Evolutionary conservation across 1,140 invertebrate species (phyloP), one percentile per base, ranked within the genome.

Genomic region (Phymorhynchus buccinoides): DNA sequence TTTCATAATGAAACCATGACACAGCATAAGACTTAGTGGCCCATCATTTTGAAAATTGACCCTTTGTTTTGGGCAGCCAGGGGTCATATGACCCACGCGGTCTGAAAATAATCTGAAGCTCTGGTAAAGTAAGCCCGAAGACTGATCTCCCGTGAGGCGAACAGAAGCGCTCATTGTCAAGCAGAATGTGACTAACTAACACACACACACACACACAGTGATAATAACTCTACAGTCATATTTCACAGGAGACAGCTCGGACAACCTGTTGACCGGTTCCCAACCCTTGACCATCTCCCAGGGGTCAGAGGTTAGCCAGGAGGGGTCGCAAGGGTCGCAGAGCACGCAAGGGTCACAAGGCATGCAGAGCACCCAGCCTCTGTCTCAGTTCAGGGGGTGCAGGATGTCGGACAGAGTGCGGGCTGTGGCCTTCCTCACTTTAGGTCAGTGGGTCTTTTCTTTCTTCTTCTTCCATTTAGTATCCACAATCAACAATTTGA

Each of bases 311-410:
- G 41, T 39, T n/a, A 62, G 22, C 16, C 27, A 35, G 75, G 42
- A 81, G 14, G 62, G 66, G 30, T 41, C 80, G 14, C 80, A 78
- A 42, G 14, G 52, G 30, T 84, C 68, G 81, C 82, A 87, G 39
- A 44, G 18, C 30, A 86, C 81, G 12, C 87, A 87, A 37, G 66
- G 83, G 7, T 84, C 85, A 22, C 66, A 82, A 85, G 88, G 56
- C 35, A 84, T 62, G 22, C 87, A 88, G 77, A 22, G 37, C 14
- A 88, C 90, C 0, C 90, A 92, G 73, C 87, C 89, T 32, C 86
- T 93, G 14, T 90, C 90, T 42, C 92, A 93, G 87, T 93, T 93
- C 85, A 82, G 88, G 32, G 91, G 91, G 3, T 92, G 90, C 14
- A 89, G 87, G 39, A 91, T 93, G 90, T 91, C 92, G 0, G 88